phyloP scores from a whole-genome alignment of 2,113 vertebrate species.

The Porphyrio hochstetteri region DNA sequence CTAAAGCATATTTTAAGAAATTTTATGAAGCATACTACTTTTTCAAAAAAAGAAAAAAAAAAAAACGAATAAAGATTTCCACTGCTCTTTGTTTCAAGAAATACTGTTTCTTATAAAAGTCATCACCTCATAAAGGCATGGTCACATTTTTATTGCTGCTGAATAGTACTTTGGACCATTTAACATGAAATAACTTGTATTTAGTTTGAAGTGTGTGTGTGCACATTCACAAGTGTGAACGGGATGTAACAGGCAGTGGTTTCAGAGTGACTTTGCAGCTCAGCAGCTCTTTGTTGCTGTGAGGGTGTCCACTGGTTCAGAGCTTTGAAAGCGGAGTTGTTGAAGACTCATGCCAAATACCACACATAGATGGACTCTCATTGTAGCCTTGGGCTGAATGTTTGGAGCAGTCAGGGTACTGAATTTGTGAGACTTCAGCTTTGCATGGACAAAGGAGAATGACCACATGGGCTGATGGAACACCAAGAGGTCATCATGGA shows the following conservation, averaged over 20 bases:
- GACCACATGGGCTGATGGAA: background rate
- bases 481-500: background rate
- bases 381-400: background rate
- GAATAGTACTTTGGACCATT: background rate
- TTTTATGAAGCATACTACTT: background rate
- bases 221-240: background rate
- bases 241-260: background rate
- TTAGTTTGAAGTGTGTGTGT: background rate
- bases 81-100: background rate
- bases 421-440: background rate
- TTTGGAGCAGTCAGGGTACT: background rate
- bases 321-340: background rate
- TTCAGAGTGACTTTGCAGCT: background rate
- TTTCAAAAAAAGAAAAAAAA: background rate
- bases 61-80: background rate
- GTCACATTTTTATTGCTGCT: background rate
- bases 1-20: background rate
- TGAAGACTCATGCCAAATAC: background rate
- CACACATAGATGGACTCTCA: background rate
- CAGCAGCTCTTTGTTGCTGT: background rate
- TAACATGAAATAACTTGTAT: background rate
- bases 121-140: background rate
- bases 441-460: background rate
- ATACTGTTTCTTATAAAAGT: background rate
- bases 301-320: background rate